phyloP scores from a whole-genome alignment of 2,888 invertebrate genomes.

The Trissolcus japonicus region DNA sequence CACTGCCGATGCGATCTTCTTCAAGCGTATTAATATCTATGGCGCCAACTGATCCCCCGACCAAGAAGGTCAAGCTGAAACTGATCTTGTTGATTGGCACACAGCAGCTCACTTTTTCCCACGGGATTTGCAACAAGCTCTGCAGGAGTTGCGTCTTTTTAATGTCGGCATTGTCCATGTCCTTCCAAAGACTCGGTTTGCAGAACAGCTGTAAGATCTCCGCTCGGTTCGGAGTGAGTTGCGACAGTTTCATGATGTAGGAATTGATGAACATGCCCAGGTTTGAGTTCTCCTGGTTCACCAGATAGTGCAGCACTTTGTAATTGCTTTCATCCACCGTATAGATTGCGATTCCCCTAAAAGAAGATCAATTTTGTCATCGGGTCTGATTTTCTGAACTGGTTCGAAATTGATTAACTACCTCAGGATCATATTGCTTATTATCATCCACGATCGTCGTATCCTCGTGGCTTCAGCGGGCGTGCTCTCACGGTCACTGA shows the following conservation, averaged over 20 bases:
- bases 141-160: conserved; percentile 64
- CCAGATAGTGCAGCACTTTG: conserved; percentile 73
- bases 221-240: conserved; percentile 72
- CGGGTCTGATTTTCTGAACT: neutral
- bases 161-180: conserved; percentile 56
- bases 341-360: conserved; percentile 38
- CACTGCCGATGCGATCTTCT: conserved; percentile 20
- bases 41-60: conserved; percentile 53
- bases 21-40: conserved; percentile 17
- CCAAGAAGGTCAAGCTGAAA: conserved; percentile 63
- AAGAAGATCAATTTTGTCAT: conserved; percentile 7
- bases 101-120: conserved; percentile 52
- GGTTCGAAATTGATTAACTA: conserved; percentile 45
- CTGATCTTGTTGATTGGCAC: conserved; percentile 63
- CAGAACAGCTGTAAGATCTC: conserved; percentile 73
- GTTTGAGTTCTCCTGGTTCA: conserved; percentile 70
- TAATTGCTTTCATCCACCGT: conserved; percentile 68
- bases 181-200: conserved; percentile 67
- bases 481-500: conserved; percentile 57
- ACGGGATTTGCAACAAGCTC: conserved; percentile 65
- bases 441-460: conserved; percentile 69
- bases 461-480: conserved; percentile 60
- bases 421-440: conserved; percentile 75
- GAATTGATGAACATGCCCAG: conserved; percentile 72
- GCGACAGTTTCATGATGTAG: conserved; percentile 74